Evolutionary conservation across 2,888 invertebrate species (phyloP).

Genomic region (Diloba caeruleocephala): DNA sequence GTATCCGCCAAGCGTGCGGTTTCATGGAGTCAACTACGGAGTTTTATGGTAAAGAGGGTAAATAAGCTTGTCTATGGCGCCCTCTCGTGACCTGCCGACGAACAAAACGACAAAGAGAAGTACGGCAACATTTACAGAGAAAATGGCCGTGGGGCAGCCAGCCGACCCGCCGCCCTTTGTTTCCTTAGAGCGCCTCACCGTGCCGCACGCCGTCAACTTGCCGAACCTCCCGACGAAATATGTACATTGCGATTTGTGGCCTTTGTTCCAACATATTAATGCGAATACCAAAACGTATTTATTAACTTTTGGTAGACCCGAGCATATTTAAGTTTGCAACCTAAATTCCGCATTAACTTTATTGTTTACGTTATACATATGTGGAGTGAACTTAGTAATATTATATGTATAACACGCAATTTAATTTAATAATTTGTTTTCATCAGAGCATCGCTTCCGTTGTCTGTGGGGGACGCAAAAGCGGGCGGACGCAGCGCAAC

Average conservation of each 20-base stretch:
- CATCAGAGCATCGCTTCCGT: constrained; percentile 36
- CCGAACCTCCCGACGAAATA: constrained; percentile 63
- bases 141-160: constrained; percentile 80
- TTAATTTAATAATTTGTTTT: constrained; percentile 56
- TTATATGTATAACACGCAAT: constrained; percentile 40
- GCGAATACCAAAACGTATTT: constrained; percentile 66
- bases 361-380: constrained; percentile 39
- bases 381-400: constrained; percentile 26
- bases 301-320: constrained; percentile 53
- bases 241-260: constrained; percentile 57
- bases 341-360: constrained; percentile 33
- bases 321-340: constrained; percentile 38
- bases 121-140: constrained; percentile 80
- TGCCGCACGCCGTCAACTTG: constrained; percentile 63
- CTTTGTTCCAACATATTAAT: constrained; percentile 66
- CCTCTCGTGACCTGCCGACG: constrained; percentile 73
- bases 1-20: constrained; percentile 71
- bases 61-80: constrained; percentile 76
- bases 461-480: constrained; percentile 28
- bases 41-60: constrained; percentile 73
- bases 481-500: constrained; percentile 20
- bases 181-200: constrained; percentile 70
- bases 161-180: constrained; percentile 80
- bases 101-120: constrained; percentile 80
- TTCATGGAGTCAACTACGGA: constrained; percentile 74